Evolutionary conservation across 2,113 vertebrate genomes (phyloP).

Genomic region (Chiloscyllium plagiosum): DNA sequence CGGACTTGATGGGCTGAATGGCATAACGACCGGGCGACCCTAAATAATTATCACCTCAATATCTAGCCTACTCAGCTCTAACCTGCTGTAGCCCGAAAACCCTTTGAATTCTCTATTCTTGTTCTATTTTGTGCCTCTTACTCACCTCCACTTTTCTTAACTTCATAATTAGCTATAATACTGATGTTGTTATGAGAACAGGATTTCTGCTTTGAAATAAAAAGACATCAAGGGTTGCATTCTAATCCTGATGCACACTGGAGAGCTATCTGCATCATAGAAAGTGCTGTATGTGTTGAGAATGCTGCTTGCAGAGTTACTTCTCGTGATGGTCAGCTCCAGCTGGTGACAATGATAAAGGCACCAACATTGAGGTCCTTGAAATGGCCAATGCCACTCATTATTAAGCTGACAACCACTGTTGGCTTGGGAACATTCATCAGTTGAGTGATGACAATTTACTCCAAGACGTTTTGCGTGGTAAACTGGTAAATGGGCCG

Average conservation of each 20-base stretch:
- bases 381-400: not conserved
- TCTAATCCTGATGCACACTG: not conserved
- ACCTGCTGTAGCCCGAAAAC: not conserved
- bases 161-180: not conserved
- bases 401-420: not conserved
- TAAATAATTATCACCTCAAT: not conserved
- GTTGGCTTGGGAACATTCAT: not conserved
- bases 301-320: not conserved
- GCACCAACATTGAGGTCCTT: not conserved
- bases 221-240: not conserved
- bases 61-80: not conserved
- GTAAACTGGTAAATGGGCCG: not conserved
- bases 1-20: too few species aligned
- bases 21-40: not conserved
- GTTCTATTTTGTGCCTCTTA: not conserved
- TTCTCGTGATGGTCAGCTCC: not conserved
- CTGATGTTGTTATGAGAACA: too few species aligned
- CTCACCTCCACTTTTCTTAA: not conserved
- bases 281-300: not conserved
- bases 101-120: not conserved
- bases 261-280: not conserved
- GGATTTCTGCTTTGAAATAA: not conserved
- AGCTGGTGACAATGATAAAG: not conserved
- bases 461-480: not conserved
- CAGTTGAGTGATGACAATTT: not conserved